Base-by-base conservation (phyloP, 2,797 vertebrate species). In the Sandelia bainsii region DNA sequence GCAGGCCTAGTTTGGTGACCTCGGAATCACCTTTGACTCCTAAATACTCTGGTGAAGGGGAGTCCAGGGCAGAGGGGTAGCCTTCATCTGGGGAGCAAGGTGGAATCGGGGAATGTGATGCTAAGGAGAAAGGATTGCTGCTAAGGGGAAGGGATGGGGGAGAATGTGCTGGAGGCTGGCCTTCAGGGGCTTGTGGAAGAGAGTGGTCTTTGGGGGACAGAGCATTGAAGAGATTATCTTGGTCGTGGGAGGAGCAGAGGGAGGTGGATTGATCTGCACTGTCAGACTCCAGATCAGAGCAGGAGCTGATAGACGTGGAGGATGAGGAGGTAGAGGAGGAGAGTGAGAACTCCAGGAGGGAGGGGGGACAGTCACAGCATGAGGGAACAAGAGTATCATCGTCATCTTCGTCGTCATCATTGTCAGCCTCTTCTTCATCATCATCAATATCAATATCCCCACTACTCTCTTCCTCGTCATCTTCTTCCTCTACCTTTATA, bases 291-390 rank as follows among this genome's bases (percentile, higher is more conserved):
- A 99, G 93, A 88, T 98, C 97, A 0, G 96, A 99, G 88, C 96
- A 98, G 89, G 96, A 98, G 86, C 97, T 98, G 83, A 97, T 96
- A 59, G 97, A 98, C 53, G 97, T 98, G 67, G 95, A 96, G 8
- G 96, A 96, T 10, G 96, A 96, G 16, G 96, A 97, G 66, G 93
- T 94, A 56, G 93, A 96, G 23, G 93, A 94, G 20, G 94, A 85
- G 49, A 95, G 94, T 0, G 94, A 95, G 64, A 95, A 94, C 69
- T 95, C 94, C 75, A 95, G 72, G 63, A 95, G 92, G 42, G 95
- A 96, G 17, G 93, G 90, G 11, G 94, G 93, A 5, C 94, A 93
- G 80, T 94, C 94, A 27, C 92, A 93, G 75, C 92, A 94, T 0
- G 95, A 95, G 9, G 95, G 93, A 27, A 95, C 94, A 20, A 95